A percentile compares a stretch with the other conserved stretches of the same genome.
These are phyloP conservation scores for Macquaria ambigua DNA, from an alignment of 2,113 vertebrate species.

Conservation along the genomic window DNA sequence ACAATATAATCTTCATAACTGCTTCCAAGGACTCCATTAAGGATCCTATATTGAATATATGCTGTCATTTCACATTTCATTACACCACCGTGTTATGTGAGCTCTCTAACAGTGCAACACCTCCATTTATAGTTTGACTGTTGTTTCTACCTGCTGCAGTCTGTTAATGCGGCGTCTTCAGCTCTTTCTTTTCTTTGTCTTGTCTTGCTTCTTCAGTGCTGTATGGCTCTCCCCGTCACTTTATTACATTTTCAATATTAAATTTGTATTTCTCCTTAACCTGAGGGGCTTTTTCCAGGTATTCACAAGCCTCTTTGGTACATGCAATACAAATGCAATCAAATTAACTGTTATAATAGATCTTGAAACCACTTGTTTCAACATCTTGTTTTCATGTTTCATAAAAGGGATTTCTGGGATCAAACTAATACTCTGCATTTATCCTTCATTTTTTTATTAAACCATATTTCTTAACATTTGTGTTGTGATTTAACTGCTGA, in stretches of 20 bases:
- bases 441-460: neutral
- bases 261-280: constrained; percentile 10
- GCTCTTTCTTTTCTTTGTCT: neutral
- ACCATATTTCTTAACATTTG: neutral
- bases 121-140: constrained; percentile 25
- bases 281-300: neutral
- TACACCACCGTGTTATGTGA: neutral
- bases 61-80: constrained; percentile 35
- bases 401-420: neutral
- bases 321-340: constrained; percentile 1
- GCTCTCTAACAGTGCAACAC: constrained; percentile 1
- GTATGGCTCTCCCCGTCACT: neutral
- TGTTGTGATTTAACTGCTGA: neutral
- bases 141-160: constrained; percentile 26
- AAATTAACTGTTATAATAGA: neutral
- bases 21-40: constrained; percentile 19
- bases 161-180: constrained; percentile 13
- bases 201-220: neutral
- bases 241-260: constrained; percentile 21
- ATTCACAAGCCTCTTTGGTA: neutral
- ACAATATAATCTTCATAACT: neutral
- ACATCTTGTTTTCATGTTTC: neutral
- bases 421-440: neutral
- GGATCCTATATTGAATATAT: constrained; percentile 1
- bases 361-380: neutral